These are phyloP conservation scores for Rhingia rostrata DNA, from an alignment of 2,888 invertebrate species.

Conservation along the genomic window DNA sequence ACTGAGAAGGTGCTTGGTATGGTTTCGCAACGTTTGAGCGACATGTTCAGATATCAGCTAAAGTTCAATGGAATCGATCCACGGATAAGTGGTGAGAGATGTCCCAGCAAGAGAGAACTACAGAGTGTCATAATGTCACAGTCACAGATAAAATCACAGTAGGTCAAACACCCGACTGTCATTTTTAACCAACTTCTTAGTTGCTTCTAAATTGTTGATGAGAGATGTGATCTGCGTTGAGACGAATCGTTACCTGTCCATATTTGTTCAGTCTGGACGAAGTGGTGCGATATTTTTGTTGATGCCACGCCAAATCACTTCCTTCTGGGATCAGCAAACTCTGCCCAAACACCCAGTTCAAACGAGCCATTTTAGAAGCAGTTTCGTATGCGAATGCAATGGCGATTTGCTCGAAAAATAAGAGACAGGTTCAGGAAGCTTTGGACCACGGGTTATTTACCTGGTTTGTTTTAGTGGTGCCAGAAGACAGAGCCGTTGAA, in stretches of 20 bases:
- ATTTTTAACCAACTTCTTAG: conserved; percentile 26
- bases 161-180: too few species aligned
- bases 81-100: conserved; percentile 22
- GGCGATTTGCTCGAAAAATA: too few species aligned
- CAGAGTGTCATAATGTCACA: conserved; percentile 43
- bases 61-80: conserved; percentile 40
- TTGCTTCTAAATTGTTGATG: conserved; percentile 42
- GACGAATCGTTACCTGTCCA: conserved; percentile 39
- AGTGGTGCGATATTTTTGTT: conserved; percentile 40
- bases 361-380: too few species aligned
- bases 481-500: conserved; percentile 33
- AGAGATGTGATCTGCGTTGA: conserved; percentile 43
- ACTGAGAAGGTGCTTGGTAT: conserved; percentile 56
- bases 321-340: too few species aligned
- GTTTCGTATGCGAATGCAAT: too few species aligned
- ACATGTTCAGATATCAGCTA: conserved; percentile 58
- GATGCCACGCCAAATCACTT: too few species aligned
- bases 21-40: too few species aligned
- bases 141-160: too few species aligned
- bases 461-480: too few species aligned
- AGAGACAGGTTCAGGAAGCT: neutral
- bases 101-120: conserved; percentile 35
- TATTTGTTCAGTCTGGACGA: conserved; percentile 14
- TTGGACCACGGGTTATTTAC: too few species aligned
- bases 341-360: too few species aligned